phyloP scores from a whole-genome alignment of 2,888 invertebrate genomes.

The Megalurothrips usitatus region DNA sequence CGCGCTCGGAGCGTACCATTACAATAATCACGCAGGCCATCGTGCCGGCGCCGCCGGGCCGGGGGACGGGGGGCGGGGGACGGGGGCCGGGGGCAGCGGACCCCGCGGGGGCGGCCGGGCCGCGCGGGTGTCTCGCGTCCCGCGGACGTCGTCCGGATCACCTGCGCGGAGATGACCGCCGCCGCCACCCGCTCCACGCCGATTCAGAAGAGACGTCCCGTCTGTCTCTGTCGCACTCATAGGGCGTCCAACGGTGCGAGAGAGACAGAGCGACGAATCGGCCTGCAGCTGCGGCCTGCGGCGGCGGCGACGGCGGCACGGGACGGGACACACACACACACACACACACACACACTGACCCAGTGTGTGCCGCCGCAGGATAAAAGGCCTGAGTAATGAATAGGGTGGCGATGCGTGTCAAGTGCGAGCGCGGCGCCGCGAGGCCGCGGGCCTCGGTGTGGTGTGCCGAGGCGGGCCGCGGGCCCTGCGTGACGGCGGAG shows the following conservation, averaged over 20 bases:
- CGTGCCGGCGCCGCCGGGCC: not conserved
- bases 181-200: no score
- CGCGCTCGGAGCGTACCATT: not conserved
- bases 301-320: no score
- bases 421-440: not conserved
- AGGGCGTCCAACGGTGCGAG: no score
- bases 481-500: no score
- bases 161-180: no score
- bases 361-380: not conserved
- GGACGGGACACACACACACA: no score
- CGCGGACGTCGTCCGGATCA: not conserved
- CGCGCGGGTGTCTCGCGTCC: not conserved
- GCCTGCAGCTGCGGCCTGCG: no score
- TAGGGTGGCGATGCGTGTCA: conserved; percentile 15
- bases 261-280: no score
- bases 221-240: no score
- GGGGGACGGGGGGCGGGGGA: not conserved
- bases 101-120: not conserved
- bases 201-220: no score
- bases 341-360: no score
- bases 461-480: no score
- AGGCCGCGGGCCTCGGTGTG: not conserved
- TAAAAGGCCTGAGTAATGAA: not conserved
- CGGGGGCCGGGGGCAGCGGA: not conserved
- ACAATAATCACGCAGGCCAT: not conserved